Evolutionary conservation across 1,140 invertebrate genomes (phyloP).

Genomic region (Drosophila guanche): DNA sequence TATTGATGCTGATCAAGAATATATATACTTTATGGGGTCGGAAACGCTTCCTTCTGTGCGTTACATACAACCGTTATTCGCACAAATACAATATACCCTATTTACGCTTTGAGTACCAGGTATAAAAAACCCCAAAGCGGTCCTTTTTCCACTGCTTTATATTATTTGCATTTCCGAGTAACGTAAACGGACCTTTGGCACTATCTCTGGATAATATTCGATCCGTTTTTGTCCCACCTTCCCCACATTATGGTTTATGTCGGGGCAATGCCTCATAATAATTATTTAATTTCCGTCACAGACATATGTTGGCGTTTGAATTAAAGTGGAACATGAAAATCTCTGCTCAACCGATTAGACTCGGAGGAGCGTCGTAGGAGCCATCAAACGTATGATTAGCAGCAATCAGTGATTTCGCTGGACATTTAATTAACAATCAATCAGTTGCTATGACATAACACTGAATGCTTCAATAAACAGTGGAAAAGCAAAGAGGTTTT

Average conservation of each 20-base stretch:
- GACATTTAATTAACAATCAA: slow-evolving; percentile 74
- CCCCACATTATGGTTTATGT: slow-evolving; percentile 33
- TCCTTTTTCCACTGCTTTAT: slow-evolving; percentile 14
- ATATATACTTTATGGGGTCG: no score
- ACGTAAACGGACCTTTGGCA: slow-evolving; percentile 76
- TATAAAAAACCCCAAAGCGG: slow-evolving; percentile 43
- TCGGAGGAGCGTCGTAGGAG: slow-evolving; percentile 7
- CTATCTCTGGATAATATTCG: slow-evolving; percentile 66
- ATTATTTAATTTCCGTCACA: slow-evolving; percentile 61
- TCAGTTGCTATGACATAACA: slow-evolving; percentile 64
- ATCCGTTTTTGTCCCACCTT: slow-evolving; percentile 40
- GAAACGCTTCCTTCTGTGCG: no score
- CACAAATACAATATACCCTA: no score
- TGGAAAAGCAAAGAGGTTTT: slow-evolving; percentile 16
- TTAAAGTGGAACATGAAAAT: slow-evolving; percentile 42
- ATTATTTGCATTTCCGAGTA: slow-evolving; percentile 68
- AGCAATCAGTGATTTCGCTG: slow-evolving; percentile 56
- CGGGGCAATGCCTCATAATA: slow-evolving; percentile 29
- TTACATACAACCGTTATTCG: no score
- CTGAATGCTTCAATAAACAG: slow-evolving; percentile 38
- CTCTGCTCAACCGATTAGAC: not conserved
- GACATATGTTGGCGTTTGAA: slow-evolving; percentile 18
- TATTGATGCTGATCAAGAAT: no score
- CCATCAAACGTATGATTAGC: slow-evolving; percentile 65
- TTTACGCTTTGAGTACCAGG: no score